Evolutionary conservation across 2,888 invertebrate genomes (phyloP), one percentile per base, ranked within the genome.

Genomic region (Cybosia mesomella): DNA sequence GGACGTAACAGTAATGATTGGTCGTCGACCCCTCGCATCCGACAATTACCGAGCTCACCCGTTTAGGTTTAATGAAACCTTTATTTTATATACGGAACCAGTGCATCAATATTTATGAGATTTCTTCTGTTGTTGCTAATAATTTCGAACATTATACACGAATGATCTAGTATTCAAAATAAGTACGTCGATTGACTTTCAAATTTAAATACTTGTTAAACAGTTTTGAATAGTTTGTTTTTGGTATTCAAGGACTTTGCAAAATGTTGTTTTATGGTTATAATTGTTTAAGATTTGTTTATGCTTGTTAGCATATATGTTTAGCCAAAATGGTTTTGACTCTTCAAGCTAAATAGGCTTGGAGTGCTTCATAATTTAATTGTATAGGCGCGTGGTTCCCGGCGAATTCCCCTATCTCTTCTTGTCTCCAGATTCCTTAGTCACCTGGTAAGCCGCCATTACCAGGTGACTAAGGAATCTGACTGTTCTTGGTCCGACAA

Each of bases 1-100:
- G 32, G n/a, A 67, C 58, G 58, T 63, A 62, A 67, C 49, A 34
- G 21, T 34, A 61, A 49, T 21, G 67, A 62, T 63, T 62, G 67
- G 79, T 67, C 79, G 74, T 62, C 64, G 79, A 74, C 81, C n/a
- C n/a, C 79, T 80, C 74, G 73, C 67, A 68, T 68, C 72, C 58
- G 67, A 60, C 70, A 66, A 68, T 64, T 58, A 64, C 68, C 64
- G 53, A 66, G 62, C 49, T 54, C 28, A 11, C 28, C 57, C 62
- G 65, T 36, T 58, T 22, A 34, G 59, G 53, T 53, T 62, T 62
- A 66, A 71, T 68, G 60, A 64, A 66, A 68, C 15, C 36, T 60
- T 71, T 61, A 58, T 49, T 53, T 36, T 67, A 53, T 59, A 43
- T 34, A 34, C 66, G 28, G 60, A 61, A 66, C 49, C 34, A 66